Evolutionary conservation across 2,888 invertebrate species (phyloP).

Genomic region (Eupithecia centaureata): DNA sequence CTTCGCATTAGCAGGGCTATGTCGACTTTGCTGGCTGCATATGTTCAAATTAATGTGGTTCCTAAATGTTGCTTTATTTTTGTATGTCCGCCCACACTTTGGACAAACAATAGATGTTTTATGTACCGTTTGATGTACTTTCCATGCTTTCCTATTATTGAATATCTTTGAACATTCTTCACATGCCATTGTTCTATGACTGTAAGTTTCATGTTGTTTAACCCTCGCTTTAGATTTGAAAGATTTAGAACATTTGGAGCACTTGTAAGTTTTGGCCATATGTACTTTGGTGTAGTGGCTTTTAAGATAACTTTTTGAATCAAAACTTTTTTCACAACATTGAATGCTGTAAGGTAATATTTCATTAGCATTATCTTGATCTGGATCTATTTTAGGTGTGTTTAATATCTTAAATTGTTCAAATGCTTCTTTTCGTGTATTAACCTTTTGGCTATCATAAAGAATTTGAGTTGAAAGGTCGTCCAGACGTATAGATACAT

Average conservation of each 20-base stretch:
- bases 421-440: conserved; percentile 47
- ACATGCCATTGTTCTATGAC: conserved; percentile 60
- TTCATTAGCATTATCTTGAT: conserved; percentile 43
- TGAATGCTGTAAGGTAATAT: conserved; percentile 57
- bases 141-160: conserved; percentile 58
- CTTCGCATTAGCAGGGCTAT: conserved; percentile 58
- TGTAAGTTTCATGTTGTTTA: conserved; percentile 53
- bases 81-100: conserved; percentile 69
- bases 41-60: conserved; percentile 65
- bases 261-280: conserved; percentile 61
- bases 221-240: conserved; percentile 54
- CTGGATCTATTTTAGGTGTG: conserved; percentile 25
- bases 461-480: conserved; percentile 55
- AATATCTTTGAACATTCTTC: conserved; percentile 68
- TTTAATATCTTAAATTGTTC: conserved; percentile 47
- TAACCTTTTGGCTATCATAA: conserved; percentile 52
- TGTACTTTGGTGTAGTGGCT: conserved; percentile 65
- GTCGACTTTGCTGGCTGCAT: conserved; percentile 53
- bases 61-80: conserved; percentile 63
- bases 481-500: conserved; percentile 55
- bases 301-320: conserved; percentile 53
- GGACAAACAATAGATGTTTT: conserved; percentile 61
- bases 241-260: conserved; percentile 56
- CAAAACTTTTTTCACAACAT: conserved; percentile 63
- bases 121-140: conserved; percentile 65